Evolutionary conservation across 92 coral and sea anemone species (phyloP), one percentile per base, ranked within the genome.

Genomic region (Chrysogorgia sp.): DNA sequence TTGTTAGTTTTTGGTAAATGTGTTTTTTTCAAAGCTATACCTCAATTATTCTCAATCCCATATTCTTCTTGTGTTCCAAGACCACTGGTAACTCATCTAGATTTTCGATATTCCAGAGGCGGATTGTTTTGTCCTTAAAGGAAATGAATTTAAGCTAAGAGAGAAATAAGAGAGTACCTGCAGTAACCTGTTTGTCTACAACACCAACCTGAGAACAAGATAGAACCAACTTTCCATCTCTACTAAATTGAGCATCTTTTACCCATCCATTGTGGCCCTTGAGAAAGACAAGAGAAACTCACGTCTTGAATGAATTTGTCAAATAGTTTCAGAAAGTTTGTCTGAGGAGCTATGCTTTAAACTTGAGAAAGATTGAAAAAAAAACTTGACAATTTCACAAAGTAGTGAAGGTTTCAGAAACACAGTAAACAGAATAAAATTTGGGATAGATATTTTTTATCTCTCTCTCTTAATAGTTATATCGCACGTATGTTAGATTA

Each of bases 261-360:
- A 96, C 97, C 99, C 99, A 96, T 1, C 97, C 99, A 60, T 87
- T 74, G 71, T 96, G 99, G 35, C 99, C 99, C 99, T 96, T n/a
- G 22, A 59, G 53, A 47, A 15, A 47, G 7, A 63, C 13, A 8
- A 41, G 24, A 63, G 30, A 12, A 17, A 63, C 24, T 60, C 30
- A n/a, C 15, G 10, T 4, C 43, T 37, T 37, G n/a, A n/a, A n/a
- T n/a, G n/a, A n/a, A n/a, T n/a, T n/a, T n/a, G n/a, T n/a, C n/a
- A n/a, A n/a, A n/a, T n/a, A n/a, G n/a, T n/a, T n/a, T n/a, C n/a
- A n/a, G n/a, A n/a, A n/a, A n/a, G n/a, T n/a, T n/a, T n/a, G n/a
- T n/a, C n/a, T n/a, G n/a, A n/a, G n/a, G n/a, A n/a, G n/a, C n/a
- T n/a, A n/a, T n/a, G n/a, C n/a, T n/a, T n/a, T n/a, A n/a, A n/a